Conservation (phyloP, 2,113 vertebrate genomes). For the Cavia porcellus region DNA sequence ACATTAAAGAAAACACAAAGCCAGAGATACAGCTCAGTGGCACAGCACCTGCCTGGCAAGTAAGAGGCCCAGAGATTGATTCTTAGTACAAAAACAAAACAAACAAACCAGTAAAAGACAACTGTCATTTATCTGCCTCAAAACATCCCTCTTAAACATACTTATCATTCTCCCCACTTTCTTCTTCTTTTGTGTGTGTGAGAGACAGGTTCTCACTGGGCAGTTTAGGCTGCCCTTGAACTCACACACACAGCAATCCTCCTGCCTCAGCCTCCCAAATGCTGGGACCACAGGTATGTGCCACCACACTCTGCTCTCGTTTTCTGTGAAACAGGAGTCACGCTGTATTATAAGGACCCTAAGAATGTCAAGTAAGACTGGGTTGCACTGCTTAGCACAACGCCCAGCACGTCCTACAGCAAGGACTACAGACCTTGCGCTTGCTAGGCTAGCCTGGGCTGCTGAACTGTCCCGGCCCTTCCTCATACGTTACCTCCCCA, state of each 20-base stretch:
- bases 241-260: background rate
- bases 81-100: no score
- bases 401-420: background rate
- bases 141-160: background rate
- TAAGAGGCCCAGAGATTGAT: no score
- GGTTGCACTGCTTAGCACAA: background rate
- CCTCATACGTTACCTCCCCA: background rate
- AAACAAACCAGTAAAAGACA: background rate
- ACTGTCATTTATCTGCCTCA: background rate
- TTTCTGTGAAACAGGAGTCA: constrained; percentile 52
- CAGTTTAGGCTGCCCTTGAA: background rate
- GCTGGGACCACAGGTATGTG: background rate
- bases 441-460: no score
- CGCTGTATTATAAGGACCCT: background rate
- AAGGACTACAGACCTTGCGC: background rate
- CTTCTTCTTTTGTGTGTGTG: background rate
- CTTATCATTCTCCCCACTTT: background rate
- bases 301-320: background rate
- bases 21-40: no score
- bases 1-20: no score
- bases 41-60: no score
- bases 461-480: background rate
- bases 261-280: background rate
- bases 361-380: background rate
- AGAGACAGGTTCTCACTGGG: background rate